These are phyloP conservation scores for Archaeoteleia sp. DNA, from an alignment of 2,888 invertebrate species.

Conservation along the genomic window DNA sequence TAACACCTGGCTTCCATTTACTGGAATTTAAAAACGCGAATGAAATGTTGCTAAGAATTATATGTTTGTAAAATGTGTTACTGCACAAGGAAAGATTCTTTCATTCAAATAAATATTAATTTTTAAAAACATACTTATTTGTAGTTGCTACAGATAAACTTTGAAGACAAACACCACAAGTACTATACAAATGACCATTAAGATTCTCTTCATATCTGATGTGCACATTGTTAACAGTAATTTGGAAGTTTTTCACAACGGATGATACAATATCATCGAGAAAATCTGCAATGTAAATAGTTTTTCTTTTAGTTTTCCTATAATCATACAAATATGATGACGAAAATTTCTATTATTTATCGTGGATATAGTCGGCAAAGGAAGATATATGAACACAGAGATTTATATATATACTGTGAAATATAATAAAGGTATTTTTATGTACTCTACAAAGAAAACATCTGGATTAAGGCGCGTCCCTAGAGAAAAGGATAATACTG, in stretches of 20 bases:
- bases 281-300: constrained; percentile 81
- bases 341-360: too few relatives aligned
- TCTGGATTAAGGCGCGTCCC: too few relatives aligned
- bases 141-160: constrained; percentile 87
- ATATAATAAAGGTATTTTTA: too few relatives aligned
- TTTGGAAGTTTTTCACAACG: constrained; percentile 86
- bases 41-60: too few relatives aligned
- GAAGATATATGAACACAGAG: too few relatives aligned
- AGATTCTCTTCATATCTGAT: constrained; percentile 87
- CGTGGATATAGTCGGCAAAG: too few relatives aligned
- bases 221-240: constrained; percentile 86
- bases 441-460: too few relatives aligned
- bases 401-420: too few relatives aligned
- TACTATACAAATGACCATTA: constrained; percentile 81
- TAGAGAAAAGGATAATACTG: too few relatives aligned
- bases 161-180: constrained; percentile 86
- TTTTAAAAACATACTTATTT: constrained; percentile 78
- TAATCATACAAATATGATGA: too few relatives aligned
- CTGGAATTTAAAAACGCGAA: constrained; percentile 73
- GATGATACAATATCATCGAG: constrained; percentile 85
- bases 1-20: constrained; percentile 86
- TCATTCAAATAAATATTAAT: constrained; percentile 2
- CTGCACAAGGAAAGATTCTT: too few relatives aligned
- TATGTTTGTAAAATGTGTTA: background rate
- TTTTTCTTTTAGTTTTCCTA: too few relatives aligned